Base-by-base conservation (phyloP, 2,888 invertebrate genomes). In the Drosophila quinaria region DNA sequence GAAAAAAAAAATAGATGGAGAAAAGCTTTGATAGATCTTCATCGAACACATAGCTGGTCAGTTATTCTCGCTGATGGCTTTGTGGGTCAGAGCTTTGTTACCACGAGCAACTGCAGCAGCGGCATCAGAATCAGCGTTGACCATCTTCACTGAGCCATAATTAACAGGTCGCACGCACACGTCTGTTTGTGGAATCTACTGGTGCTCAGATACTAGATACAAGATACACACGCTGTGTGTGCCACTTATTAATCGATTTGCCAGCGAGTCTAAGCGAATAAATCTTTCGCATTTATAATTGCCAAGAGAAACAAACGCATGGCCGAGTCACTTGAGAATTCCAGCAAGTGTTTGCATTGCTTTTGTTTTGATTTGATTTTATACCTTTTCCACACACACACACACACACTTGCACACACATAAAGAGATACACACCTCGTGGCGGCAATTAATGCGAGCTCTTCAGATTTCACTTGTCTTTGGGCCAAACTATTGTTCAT, bases 161-260 rank as follows among this genome's bases (percentile, higher is more conserved):
- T 90, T 86, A 86, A 83, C 58, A 75, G 90, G 76, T 86, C 72
- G 64, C 63, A 59, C 69, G 65, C 70, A 71, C 44, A 22, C 59
- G 59, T 61, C 55, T 59, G 44, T 41, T 51, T 60, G 61, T 52
- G 75, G 74, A 19, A 51, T 62, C 15, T 17, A 39, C 54, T 55
- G 37, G 22, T 54, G 63, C 49, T 49, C 54, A 59, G 39, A 60
- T 49, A 62, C 33, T 42, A 51, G 17, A 58, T 63, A 54, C 65
- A 47, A 51, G 17, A 58, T 63, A 54, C 63, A 76, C 67, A 64
- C 56, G 69, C 49, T 44, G 22, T 55, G 33, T 86, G 90, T 83
- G 89, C 87, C 88, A 89, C 76, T 83, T 89, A 74, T 75, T 74
- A 85, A 87, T 80, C 87, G 78, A 89, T 85, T 89, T 85, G 78